Percentiles rank a stretch among this genome's conserved stretches.
Evolutionary conservation across 2,113 vertebrate genomes (phyloP).

Genomic region (Serilophus lunatus): DNA sequence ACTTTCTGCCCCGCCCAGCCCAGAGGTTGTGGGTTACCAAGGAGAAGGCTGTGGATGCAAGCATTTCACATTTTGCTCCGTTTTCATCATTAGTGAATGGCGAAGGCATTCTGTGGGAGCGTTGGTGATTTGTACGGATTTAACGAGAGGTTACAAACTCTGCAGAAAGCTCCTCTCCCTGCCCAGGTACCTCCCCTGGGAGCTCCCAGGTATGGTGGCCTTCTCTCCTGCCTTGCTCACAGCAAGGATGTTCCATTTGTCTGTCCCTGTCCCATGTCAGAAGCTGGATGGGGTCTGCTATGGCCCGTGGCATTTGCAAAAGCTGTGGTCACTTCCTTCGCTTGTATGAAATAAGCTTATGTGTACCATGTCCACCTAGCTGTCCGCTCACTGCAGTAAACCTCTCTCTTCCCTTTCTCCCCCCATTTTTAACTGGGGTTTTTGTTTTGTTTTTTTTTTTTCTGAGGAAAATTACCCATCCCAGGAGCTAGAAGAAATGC

Average conservation of each 20-base stretch:
- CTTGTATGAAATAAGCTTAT: neutral
- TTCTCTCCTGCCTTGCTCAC: neutral
- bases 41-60: neutral
- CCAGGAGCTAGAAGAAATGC: neutral
- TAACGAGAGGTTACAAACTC: neutral
- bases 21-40: neutral
- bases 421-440: neutral
- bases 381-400: neutral
- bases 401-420: rapidly evolving
- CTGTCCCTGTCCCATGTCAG: neutral
- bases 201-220: rapidly evolving
- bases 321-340: neutral
- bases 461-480: neutral
- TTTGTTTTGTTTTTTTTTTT: no score
- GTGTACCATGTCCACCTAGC: rapidly evolving
- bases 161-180: neutral
- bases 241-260: neutral
- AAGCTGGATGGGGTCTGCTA: neutral
- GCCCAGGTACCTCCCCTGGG: neutral
- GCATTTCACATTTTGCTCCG: rapidly evolving
- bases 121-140: rapidly evolving
- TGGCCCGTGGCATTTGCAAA: neutral
- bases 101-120: neutral
- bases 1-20: neutral
- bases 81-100: neutral